Evolutionary conservation across 1,140 invertebrate genomes (phyloP).

Genomic region (Drosophila pachea): DNA sequence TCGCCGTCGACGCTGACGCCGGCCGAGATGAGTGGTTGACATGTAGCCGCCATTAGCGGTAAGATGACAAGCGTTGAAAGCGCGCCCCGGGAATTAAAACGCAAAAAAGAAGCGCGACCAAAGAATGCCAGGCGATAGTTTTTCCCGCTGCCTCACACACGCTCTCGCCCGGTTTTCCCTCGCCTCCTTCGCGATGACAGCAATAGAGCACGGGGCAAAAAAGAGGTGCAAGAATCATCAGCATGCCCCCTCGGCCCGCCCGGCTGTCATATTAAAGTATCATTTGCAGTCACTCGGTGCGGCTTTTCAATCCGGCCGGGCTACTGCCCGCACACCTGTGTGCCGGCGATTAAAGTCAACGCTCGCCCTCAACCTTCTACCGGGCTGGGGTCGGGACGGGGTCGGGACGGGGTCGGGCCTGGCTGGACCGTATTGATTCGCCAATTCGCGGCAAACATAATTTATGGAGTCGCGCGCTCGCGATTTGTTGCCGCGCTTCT

Average conservation of each 20-base stretch:
- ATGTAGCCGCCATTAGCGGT: conserved; percentile 76
- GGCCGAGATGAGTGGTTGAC: conserved; percentile 73
- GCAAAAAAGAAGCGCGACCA: conserved; percentile 39
- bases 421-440: conserved; percentile 53
- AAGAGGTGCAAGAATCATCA: conserved; percentile 74
- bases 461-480: conserved; percentile 44
- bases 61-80: conserved; percentile 76
- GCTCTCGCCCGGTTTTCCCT: not conserved
- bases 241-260: conserved; percentile 29
- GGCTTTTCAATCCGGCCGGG: conserved; percentile 37
- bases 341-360: conserved; percentile 64
- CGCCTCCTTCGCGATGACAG: conserved; percentile 47
- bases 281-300: conserved; percentile 68
- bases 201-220: conserved; percentile 59
- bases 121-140: conserved; percentile 60
- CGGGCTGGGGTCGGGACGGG: no score
- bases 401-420: no score
- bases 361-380: conserved; percentile 36
- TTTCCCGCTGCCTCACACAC: conserved; percentile 12
- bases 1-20: conserved; percentile 7
- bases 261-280: conserved; percentile 74
- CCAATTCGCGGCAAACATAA: conserved; percentile 54
- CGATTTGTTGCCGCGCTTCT: conserved; percentile 15
- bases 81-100: conserved; percentile 74
- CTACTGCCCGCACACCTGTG: conserved; percentile 8